Evolutionary conservation across 2,113 vertebrate genomes (phyloP).

Genomic region (Calonectris borealis): DNA sequence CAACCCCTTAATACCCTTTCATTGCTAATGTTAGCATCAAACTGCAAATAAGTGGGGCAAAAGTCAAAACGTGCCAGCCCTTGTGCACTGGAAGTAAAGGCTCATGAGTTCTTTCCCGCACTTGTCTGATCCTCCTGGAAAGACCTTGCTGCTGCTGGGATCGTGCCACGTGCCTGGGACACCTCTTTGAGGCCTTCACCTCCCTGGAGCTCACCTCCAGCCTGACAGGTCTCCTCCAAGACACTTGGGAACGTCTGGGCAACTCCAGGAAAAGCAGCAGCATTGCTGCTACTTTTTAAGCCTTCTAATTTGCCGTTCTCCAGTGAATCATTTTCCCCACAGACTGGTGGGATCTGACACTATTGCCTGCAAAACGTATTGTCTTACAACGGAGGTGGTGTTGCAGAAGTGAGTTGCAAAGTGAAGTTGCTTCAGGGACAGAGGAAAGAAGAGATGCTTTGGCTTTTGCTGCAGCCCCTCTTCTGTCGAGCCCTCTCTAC

Average conservation of each 20-base stretch:
- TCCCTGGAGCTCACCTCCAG: neutral
- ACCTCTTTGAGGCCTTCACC: neutral
- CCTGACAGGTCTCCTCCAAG: neutral
- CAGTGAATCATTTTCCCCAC: neutral
- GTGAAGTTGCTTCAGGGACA: neutral
- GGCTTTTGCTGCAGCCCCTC: neutral
- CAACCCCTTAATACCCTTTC: neutral
- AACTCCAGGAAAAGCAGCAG: neutral
- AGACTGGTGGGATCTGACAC: neutral
- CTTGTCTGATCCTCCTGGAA: neutral
- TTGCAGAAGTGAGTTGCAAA: neutral
- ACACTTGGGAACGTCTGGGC: neutral
- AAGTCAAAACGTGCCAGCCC: neutral
- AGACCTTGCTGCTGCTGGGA: neutral
- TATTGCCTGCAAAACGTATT: neutral
- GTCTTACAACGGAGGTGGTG: neutral
- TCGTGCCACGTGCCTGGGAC: accelerated
- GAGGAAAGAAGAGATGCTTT: neutral
- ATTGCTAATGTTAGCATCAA: accelerated
- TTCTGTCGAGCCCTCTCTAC: neutral
- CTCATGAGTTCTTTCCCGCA: neutral
- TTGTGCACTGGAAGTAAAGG: no score
- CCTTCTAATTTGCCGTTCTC: neutral
- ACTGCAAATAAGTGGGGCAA: neutral
- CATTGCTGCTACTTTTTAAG: neutral